Percentiles rank a stretch among this genome's conserved stretches.
Evolutionary conservation across 1,140 invertebrate genomes (phyloP).

Genomic region (Drosophila prosaltans): DNA sequence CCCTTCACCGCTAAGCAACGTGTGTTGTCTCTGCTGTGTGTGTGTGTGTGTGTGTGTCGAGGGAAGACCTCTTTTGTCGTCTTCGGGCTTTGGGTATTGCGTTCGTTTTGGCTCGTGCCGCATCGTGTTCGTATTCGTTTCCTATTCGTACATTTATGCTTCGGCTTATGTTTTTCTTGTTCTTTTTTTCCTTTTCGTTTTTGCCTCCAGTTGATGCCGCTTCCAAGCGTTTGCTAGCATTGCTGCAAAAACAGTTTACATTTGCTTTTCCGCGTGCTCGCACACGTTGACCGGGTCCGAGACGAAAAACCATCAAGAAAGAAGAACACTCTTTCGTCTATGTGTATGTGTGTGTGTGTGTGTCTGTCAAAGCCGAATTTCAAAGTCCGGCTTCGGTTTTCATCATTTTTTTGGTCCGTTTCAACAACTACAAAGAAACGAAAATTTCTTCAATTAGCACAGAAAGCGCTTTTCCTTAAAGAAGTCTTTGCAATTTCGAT

Average conservation of each 20-base stretch:
- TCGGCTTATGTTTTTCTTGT: slow-evolving; percentile 22
- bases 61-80: slow-evolving; percentile 1
- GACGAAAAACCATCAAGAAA: slow-evolving; percentile 25
- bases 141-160: slow-evolving; percentile 17
- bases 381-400: slow-evolving; percentile 5
- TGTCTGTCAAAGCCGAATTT: neutral
- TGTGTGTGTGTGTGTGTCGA: slow-evolving; percentile 20
- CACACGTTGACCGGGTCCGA: slow-evolving; percentile 79
- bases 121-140: slow-evolving; percentile 20
- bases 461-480: neutral
- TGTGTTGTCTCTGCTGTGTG: slow-evolving; percentile 16
- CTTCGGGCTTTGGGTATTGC: neutral
- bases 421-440: neutral
- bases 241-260: slow-evolving; percentile 83
- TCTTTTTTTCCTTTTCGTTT: neutral
- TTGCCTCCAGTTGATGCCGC: slow-evolving; percentile 20
- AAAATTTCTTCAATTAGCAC: too few relatives aligned
- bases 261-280: slow-evolving; percentile 83
- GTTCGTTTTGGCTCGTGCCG: neutral
- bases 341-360: slow-evolving; percentile 28
- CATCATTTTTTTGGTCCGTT: slow-evolving; percentile 2
- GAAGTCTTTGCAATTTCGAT: neutral
- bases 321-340: slow-evolving; percentile 18
- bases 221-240: slow-evolving; percentile 48
- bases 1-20: slow-evolving; percentile 68